Evolutionary conservation across 2,113 vertebrate genomes (phyloP).

Genomic region (Albula glossodonta): DNA sequence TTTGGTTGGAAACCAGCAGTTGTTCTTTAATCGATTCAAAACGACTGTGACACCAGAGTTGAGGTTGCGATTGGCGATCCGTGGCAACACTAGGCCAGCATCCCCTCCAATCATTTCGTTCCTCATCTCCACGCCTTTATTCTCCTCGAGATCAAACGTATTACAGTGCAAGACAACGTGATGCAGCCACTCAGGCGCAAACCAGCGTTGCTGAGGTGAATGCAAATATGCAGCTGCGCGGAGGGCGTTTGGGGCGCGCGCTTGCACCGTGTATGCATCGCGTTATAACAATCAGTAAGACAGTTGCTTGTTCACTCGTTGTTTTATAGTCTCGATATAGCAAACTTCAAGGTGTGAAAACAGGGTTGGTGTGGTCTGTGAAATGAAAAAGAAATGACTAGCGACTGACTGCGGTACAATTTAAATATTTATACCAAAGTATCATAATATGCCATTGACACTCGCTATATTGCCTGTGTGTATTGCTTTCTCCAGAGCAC

Average conservation of each 20-base stretch:
- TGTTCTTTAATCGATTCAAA: background rate
- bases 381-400: too few relatives aligned
- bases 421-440: background rate
- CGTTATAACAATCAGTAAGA: background rate
- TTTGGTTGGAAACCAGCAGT: background rate
- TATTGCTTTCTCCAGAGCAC: background rate
- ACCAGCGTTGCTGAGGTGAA: background rate
- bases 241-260: background rate
- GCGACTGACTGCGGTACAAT: too few relatives aligned
- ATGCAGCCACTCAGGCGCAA: background rate
- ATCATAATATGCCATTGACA: background rate
- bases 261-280: background rate
- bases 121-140: background rate
- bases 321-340: too few relatives aligned
- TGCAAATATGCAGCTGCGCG: background rate
- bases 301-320: background rate
- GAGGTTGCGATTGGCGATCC: background rate
- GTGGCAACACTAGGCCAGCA: background rate
- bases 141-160: background rate
- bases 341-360: too few relatives aligned
- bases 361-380: too few relatives aligned
- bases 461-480: background rate
- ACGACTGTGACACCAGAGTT: background rate
- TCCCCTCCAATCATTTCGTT: background rate
- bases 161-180: background rate